Conservation (phyloP, 1,140 invertebrate species). For the Ridgeia piscesae region DNA sequence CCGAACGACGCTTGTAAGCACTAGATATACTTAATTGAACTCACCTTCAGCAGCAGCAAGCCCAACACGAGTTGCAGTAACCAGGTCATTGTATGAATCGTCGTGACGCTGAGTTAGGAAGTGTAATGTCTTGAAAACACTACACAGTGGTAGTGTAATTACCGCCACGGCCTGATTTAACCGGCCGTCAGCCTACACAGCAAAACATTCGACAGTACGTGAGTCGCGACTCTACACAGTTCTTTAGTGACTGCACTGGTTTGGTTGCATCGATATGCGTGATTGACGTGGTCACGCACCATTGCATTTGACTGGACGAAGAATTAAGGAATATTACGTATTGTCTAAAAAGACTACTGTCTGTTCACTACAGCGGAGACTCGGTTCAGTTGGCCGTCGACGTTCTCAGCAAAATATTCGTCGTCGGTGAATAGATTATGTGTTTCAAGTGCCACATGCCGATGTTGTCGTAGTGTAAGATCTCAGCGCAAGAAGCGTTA, state of each 20-base stretch:
- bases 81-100: not conserved
- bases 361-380: not conserved
- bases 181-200: too few species aligned
- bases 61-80: not conserved
- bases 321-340: not conserved
- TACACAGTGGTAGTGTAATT: too few species aligned
- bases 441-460: not conserved
- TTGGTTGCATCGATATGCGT: too few species aligned
- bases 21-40: not conserved
- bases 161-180: too few species aligned
- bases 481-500: not conserved
- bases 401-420: not conserved
- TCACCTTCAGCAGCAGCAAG: not conserved
- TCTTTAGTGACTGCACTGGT: too few species aligned
- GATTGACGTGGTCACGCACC: too few species aligned
- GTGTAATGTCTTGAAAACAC: not conserved
- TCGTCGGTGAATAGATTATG: not conserved
- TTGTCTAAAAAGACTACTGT: not conserved
- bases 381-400: not conserved
- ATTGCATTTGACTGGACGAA: not conserved
- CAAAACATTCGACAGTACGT: too few species aligned
- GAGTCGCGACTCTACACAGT: not conserved
- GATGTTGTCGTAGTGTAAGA: not conserved
- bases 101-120: not conserved
- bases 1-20: too few species aligned